Evolutionary conservation across 2,113 vertebrate species (phyloP).

Genomic region (Microtus richardsoni): DNA sequence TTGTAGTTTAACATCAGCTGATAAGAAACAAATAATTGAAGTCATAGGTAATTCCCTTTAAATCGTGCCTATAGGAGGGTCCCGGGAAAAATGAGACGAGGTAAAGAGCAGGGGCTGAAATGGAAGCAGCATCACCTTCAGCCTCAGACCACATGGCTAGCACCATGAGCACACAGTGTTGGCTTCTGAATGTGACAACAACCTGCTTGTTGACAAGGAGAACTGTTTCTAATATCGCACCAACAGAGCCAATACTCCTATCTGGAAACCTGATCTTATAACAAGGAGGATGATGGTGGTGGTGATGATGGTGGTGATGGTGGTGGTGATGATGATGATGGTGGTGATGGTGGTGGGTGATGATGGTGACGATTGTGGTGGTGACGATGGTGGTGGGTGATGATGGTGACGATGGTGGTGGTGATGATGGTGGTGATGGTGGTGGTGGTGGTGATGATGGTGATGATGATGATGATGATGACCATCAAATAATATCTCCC

Average conservation of each 20-base stretch:
- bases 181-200: too few relatives aligned
- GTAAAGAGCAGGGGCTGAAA: conserved; percentile 75
- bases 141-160: conserved; percentile 56
- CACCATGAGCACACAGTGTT: not conserved
- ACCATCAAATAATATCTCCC: not conserved
- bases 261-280: not conserved
- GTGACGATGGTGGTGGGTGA: too few relatives aligned
- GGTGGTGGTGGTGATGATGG: rapidly evolving
- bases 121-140: conserved; percentile 63
- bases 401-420: rapidly evolving
- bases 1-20: conserved; percentile 95
- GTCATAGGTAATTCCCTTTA: conserved; percentile 89
- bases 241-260: not conserved
- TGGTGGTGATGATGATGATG: too few relatives aligned
- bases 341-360: rapidly evolving
- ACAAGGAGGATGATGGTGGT: not conserved
- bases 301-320: too few relatives aligned
- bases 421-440: rapidly evolving
- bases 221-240: not conserved
- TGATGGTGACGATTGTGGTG: too few relatives aligned
- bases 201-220: not conserved
- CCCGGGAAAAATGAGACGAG: conserved; percentile 73
- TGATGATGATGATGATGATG: too few relatives aligned
- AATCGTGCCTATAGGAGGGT: conserved; percentile 81
- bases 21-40: conserved; percentile 94